Evolutionary conservation across 2,113 vertebrate genomes (phyloP), one percentile per base, ranked within the genome.

Genomic region (Cottus gobio): DNA sequence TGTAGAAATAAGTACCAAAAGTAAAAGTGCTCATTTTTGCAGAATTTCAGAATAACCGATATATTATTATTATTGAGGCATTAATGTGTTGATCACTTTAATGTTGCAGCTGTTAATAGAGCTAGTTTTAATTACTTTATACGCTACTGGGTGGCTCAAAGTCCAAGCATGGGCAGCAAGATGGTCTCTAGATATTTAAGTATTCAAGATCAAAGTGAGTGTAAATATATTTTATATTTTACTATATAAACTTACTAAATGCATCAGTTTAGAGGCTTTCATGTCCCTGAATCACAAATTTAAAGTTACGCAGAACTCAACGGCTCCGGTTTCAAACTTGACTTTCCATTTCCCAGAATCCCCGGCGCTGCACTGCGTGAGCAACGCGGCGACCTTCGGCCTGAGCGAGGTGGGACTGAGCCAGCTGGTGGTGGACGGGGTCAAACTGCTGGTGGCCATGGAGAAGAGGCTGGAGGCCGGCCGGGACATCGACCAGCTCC

Each of bases 361-460:
- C 34, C 63, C 71, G 0, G 54, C 2, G 2, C n/a, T 88, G 13
- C 71, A 79, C 3, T 7, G 24, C 1, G 77, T 87, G 56, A 85
- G 82, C 64, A 95, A 94, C 15, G 50, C 31, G 11, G 79, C 77
- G 2, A 94, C 92, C 52, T 93, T 94, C 4, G 94, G 94, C 48
- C 60, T 77, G 34, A 92, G 56, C 1, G 93, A 95, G 69, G 94
- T 94, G 30, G 84, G 24, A 13, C 87, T 94, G 56, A 85, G 87
- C 4, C 94, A 95, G 92, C 66, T 94, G 60, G 87, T 93, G 77
- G 92, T 94, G 73, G 94, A 95, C 1, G 94, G 91, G 1, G 92
- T 94, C 70, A 93, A 94, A 61, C 89, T 95, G 66, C 91, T 95
- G 7, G 72, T 94, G 13, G 42, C 75, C 72, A 95, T 95, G 87